These are phyloP conservation scores for Scolopax mira DNA, from an alignment of 2,113 vertebrate genomes.

Conservation along the genomic window DNA sequence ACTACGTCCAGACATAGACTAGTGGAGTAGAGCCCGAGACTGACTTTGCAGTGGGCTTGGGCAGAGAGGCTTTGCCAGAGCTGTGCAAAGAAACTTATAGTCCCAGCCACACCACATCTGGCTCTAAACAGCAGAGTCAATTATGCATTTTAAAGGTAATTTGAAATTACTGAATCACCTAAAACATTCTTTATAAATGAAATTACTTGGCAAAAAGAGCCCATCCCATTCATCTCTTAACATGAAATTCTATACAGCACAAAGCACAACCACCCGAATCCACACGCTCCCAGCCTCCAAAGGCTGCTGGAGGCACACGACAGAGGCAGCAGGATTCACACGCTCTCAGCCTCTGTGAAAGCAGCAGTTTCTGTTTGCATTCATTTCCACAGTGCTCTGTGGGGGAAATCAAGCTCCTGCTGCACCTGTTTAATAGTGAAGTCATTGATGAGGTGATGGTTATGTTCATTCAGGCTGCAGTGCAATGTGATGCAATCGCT, in stretches of 20 bases:
- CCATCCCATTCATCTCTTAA: not conserved
- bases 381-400: slow-evolving; percentile 56
- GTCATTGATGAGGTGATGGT: slow-evolving; percentile 93
- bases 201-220: slow-evolving; percentile 4
- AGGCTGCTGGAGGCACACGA: slow-evolving; percentile 38
- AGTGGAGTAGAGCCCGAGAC: not conserved
- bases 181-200: not conserved
- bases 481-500: slow-evolving; percentile 91
- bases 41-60: slow-evolving; percentile 38
- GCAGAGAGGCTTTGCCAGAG: not conserved
- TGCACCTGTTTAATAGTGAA: slow-evolving; percentile 93
- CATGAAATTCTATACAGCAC: not conserved
- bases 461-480: slow-evolving; percentile 93
- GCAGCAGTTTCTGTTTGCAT: slow-evolving; percentile 56
- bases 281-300: slow-evolving; percentile 39
- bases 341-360: slow-evolving; percentile 54
- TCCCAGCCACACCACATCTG: not conserved
- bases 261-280: slow-evolving; percentile 52
- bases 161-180: not conserved
- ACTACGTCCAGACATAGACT: not conserved
- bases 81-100: not conserved
- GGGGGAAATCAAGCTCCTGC: slow-evolving; percentile 62
- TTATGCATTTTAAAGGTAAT: not conserved
- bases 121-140: not conserved
- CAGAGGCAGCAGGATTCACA: slow-evolving; percentile 67